Evolutionary conservation across 2,797 vertebrate species (phyloP), one percentile per base, ranked within the genome.

Genomic region (Gymnothorax reevesii): DNA sequence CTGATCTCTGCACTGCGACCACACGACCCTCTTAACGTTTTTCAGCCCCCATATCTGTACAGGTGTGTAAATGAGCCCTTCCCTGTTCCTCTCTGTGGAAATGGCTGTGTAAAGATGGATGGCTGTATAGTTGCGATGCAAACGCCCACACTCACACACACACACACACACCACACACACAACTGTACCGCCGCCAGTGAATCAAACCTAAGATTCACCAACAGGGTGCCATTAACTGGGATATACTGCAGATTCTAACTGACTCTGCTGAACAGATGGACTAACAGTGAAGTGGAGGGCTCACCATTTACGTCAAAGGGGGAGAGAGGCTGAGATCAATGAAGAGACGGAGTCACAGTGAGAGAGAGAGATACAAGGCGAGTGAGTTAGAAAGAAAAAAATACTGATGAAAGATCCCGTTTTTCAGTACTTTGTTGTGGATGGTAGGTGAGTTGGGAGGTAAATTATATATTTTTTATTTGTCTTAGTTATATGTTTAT

Each of bases 211-310:
- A 84, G 87, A 75, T 89, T 89, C 89, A 88, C 91, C 94, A 94
- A 89, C 2, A 49, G 92, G 92, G 94, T 93, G 91, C 91, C 92
- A 94, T 95, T 92, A 89, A 0, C 80, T 89, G 89, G 92, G 92
- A 94, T 93, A 94, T 91, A 93, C 89, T 88, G 92, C 92, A 84
- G 91, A 91, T 92, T 89, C 92, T 87, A 89, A 91, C 89, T 93
- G 93, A 92, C 90, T 93, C 94, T 92, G 91, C 94, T 95, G 91
- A 94, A 95, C 94, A 93, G 91, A 95, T 94, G 94, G 92, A 95
- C 92, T 93, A 92, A 91, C 88, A 13, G 88, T 89, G 88, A 88
- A 49, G 73, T 33, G 91, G 93, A 92, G 90, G 93, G 95, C 94
- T 94, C 93, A 90, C 90, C 88, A 87, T 92, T 93, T 93, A 92